phyloP scores from a whole-genome alignment of 2,113 vertebrate species.

The Mesocricetus auratus region DNA sequence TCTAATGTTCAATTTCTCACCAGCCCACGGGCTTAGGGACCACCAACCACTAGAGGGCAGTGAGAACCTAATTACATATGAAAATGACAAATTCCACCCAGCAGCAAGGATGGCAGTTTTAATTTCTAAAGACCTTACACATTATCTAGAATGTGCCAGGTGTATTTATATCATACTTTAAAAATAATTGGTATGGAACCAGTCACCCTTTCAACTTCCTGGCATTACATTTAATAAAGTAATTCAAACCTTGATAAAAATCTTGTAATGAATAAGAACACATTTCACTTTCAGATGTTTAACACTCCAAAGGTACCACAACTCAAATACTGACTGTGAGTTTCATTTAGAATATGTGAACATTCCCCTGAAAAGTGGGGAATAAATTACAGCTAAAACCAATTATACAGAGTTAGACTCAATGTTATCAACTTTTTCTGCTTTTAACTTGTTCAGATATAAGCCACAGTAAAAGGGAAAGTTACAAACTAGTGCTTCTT shows the following conservation, averaged over 20 bases:
- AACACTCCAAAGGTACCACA: background rate
- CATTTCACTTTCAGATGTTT: background rate
- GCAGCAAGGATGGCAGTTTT: background rate
- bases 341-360: background rate
- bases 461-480: background rate
- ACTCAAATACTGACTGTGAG: background rate
- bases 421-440: background rate
- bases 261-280: background rate
- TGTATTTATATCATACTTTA: background rate
- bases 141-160: background rate
- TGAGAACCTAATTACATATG: background rate
- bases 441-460: background rate
- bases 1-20: background rate
- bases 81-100: background rate
- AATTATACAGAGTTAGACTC: background rate
- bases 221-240: background rate
- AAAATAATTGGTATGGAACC: background rate
- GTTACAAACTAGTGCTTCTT: too few relatives aligned
- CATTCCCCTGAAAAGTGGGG: background rate
- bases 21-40: background rate
- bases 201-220: background rate
- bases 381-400: background rate
- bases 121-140: background rate
- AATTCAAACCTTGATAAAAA: conserved; percentile 39
- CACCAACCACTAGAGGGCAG: conserved; percentile 66